A percentile compares a stretch with the other conserved stretches of the same genome.
These are phyloP conservation scores for Lucilia sericata DNA, from an alignment of 1,140 invertebrate genomes.

Conservation along the genomic window DNA sequence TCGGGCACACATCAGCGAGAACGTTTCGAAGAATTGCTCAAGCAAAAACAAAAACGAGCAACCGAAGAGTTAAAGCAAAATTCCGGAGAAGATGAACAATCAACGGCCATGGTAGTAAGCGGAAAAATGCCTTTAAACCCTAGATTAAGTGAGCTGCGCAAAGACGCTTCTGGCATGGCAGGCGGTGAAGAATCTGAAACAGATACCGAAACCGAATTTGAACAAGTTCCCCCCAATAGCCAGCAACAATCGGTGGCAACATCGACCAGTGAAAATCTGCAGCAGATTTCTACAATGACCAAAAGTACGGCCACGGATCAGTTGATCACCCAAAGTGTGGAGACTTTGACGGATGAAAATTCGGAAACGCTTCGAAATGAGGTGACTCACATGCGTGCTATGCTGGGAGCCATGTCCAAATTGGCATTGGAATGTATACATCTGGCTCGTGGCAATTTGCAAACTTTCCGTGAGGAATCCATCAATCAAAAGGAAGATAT, in stretches of 20 bases:
- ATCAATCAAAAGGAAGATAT: slow-evolving; percentile 70
- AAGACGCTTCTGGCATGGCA: not conserved
- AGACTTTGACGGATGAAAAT: slow-evolving; percentile 63
- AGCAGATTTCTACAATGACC: slow-evolving; percentile 52
- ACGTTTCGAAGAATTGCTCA: slow-evolving; percentile 46
- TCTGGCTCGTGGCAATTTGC: slow-evolving; percentile 74
- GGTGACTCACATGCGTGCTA: slow-evolving; percentile 70
- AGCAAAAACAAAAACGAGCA: slow-evolving; percentile 33
- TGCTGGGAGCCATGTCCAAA: slow-evolving; percentile 68
- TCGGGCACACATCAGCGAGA: slow-evolving; percentile 48
- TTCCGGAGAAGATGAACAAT: not conserved
- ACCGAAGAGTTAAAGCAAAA: slow-evolving; percentile 35
- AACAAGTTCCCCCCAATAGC: slow-evolving; percentile 73
- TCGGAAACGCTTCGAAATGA: slow-evolving; percentile 69
- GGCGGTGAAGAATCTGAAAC: slow-evolving; percentile 81
- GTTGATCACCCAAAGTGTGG: slow-evolving; percentile 52
- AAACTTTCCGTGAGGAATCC: slow-evolving; percentile 70
- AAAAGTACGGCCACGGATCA: slow-evolving; percentile 57
- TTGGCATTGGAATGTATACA: slow-evolving; percentile 71
- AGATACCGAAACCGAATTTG: slow-evolving; percentile 82
- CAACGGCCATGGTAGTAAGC: not conserved
- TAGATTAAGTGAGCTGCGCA: slow-evolving; percentile 54
- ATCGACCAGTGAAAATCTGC: slow-evolving; percentile 50
- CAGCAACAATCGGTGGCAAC: slow-evolving; percentile 59
- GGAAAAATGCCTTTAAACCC: slow-evolving; percentile 47